Percentiles rank a stretch among this genome's conserved stretches.
phyloP scores from a whole-genome alignment of 2,888 invertebrate species.

The Amphiduros pacificus region DNA sequence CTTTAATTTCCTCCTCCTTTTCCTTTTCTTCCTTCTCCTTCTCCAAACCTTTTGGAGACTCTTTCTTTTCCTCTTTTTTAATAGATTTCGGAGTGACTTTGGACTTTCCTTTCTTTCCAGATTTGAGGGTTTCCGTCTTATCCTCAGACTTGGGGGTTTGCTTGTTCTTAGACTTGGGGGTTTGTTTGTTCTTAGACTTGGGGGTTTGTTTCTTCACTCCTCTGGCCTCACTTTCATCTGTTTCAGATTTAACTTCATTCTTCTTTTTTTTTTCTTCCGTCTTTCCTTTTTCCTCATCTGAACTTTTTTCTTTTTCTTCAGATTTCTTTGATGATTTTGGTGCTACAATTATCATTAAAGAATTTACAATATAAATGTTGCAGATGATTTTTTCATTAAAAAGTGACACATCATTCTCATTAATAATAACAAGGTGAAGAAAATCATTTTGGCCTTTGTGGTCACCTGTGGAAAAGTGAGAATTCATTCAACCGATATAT shows the following conservation, averaged over 20 bases:
- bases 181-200: not conserved
- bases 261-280: not conserved
- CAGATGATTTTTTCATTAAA: not conserved
- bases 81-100: too few species aligned
- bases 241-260: not conserved
- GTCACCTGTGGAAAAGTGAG: too few species aligned
- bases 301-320: too few species aligned
- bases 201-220: not conserved
- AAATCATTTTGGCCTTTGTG: too few species aligned
- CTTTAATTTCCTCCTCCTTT: not conserved
- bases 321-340: not conserved
- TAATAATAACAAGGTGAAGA: not conserved
- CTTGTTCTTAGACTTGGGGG: not conserved
- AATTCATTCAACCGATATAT: too few species aligned
- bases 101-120: too few species aligned
- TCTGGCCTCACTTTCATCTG: not conserved
- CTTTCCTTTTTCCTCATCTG: too few species aligned
- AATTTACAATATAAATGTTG: not conserved
- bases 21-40: not conserved
- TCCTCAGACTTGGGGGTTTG: not conserved
- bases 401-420: not conserved
- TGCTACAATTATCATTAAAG: not conserved
- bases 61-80: not conserved
- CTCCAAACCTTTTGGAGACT: not conserved
- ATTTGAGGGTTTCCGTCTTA: not conserved